A percentile compares a stretch with the other conserved stretches of the same genome.
These are phyloP conservation scores for Lypha dubia DNA, from an alignment of 2,888 invertebrate genomes.

Conservation along the genomic window DNA sequence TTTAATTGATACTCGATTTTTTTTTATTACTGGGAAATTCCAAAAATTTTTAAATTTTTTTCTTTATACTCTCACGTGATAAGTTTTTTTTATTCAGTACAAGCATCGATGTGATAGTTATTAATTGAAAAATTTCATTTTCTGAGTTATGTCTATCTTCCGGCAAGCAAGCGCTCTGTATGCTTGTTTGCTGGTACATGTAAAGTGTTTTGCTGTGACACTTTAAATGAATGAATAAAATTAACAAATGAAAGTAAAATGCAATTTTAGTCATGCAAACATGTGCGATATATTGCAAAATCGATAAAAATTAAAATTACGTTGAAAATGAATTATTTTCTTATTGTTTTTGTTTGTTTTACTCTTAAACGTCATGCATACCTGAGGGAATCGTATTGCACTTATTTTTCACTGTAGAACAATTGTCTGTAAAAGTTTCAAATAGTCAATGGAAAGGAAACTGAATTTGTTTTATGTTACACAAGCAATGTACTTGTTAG, in stretches of 20 bases:
- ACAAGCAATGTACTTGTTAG: not conserved
- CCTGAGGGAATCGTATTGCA: not conserved
- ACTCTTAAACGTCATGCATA: not conserved
- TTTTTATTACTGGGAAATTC: no score
- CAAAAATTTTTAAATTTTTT: no score
- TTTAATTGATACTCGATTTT: no score
- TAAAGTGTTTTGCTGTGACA: not conserved
- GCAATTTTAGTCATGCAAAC: slow-evolving; percentile 37
- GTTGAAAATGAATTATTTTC: not conserved
- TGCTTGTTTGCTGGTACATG: not conserved
- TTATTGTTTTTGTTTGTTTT: not conserved
- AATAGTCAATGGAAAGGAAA: not conserved
- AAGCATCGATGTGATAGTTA: no score
- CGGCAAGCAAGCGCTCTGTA: not conserved
- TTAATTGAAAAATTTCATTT: not conserved
- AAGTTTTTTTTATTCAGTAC: no score
- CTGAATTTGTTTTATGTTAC: not conserved
- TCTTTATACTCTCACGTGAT: no score
- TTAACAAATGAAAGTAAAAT: slow-evolving; percentile 41
- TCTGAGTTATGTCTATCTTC: no score
- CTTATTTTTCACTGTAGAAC: not conserved
- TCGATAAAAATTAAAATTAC: slow-evolving; percentile 25
- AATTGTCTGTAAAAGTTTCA: not conserved
- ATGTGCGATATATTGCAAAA: slow-evolving; percentile 56
- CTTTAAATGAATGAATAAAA: slow-evolving; percentile 33